These are phyloP conservation scores for Masnerella sp. DNA, from an alignment of 2,888 invertebrate genomes.

Conservation along the genomic window DNA sequence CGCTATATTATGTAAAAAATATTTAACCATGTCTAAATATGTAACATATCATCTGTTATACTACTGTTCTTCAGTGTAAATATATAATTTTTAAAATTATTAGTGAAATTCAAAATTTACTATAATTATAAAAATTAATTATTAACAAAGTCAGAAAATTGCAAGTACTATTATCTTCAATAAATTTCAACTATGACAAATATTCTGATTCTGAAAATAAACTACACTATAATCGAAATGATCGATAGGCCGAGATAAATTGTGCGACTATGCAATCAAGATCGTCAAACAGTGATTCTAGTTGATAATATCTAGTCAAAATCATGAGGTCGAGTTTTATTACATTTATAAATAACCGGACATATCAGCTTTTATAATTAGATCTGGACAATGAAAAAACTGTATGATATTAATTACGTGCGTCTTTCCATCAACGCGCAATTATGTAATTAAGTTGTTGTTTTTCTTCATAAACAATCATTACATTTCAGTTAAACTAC, in stretches of 20 bases:
- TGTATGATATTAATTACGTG: constrained; percentile 8
- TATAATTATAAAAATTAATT: too few relatives aligned
- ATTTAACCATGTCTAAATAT: background rate
- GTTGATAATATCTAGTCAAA: constrained; percentile 10
- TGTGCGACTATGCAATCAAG: constrained; percentile 13
- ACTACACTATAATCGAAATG: constrained; percentile 14
- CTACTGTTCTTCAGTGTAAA: too few relatives aligned
- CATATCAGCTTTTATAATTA: constrained; percentile 10
- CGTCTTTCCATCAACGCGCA: constrained; percentile 6
- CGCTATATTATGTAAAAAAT: background rate
- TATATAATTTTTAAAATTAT: too few relatives aligned
- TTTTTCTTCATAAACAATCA: background rate
- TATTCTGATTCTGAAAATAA: constrained; percentile 17
- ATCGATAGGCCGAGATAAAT: constrained; percentile 22
- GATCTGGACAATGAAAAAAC: constrained; percentile 11
- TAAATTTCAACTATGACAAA: constrained; percentile 6
- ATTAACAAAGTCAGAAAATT: too few relatives aligned
- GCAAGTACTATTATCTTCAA: too few relatives aligned
- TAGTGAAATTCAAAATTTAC: too few relatives aligned
- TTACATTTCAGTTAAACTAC: too few relatives aligned
- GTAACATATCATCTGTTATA: too few relatives aligned
- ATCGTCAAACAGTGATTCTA: constrained; percentile 10
- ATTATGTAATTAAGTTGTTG: background rate
- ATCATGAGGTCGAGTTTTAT: background rate
- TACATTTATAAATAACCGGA: constrained; percentile 1